Percentiles rank a stretch among this genome's conserved stretches.
Evolutionary conservation across 2,797 vertebrate genomes (phyloP).

Genomic region (Urophycis tenuis): DNA sequence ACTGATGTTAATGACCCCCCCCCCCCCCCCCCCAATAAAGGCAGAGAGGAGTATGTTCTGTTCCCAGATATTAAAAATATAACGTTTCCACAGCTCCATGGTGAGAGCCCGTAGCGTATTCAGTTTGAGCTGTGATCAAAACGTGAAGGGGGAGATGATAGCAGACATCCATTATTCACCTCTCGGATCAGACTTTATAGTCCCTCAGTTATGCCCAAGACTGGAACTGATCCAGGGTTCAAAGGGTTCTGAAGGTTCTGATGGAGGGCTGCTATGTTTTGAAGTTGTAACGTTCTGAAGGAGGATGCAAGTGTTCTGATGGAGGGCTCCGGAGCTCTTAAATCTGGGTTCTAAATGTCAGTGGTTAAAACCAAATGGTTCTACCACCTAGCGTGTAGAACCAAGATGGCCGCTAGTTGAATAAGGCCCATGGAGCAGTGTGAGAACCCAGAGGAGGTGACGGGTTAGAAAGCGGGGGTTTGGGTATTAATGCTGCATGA

Average conservation of each 20-base stretch:
- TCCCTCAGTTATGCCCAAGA: not conserved
- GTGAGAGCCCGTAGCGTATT: not conserved
- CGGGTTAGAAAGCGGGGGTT: too few relatives aligned
- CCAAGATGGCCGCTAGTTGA: not conserved
- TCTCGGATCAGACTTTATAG: not conserved
- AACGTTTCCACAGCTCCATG: not conserved
- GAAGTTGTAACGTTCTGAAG: not conserved
- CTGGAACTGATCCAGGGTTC: not conserved
- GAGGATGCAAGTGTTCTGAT: not conserved
- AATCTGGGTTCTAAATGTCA: not conserved
- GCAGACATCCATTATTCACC: not conserved
- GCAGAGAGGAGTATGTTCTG: not conserved
- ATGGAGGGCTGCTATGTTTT: not conserved
- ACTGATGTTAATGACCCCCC: not conserved
- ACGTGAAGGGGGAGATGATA: not conserved
- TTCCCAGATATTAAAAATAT: not conserved
- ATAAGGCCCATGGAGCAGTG: not conserved
- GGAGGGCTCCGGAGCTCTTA: too few relatives aligned
- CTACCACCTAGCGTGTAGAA: not conserved
- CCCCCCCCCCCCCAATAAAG: not conserved
- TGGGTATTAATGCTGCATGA: too few relatives aligned
- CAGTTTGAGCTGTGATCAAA: not conserved
- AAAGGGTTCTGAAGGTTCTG: not conserved
- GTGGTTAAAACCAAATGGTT: not conserved
- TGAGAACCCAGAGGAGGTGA: not conserved